Percentiles rank a stretch among this genome's conserved stretches.
These are phyloP conservation scores for Habropoda laboriosa DNA, from an alignment of 1,140 invertebrate genomes.

Conservation along the genomic window DNA sequence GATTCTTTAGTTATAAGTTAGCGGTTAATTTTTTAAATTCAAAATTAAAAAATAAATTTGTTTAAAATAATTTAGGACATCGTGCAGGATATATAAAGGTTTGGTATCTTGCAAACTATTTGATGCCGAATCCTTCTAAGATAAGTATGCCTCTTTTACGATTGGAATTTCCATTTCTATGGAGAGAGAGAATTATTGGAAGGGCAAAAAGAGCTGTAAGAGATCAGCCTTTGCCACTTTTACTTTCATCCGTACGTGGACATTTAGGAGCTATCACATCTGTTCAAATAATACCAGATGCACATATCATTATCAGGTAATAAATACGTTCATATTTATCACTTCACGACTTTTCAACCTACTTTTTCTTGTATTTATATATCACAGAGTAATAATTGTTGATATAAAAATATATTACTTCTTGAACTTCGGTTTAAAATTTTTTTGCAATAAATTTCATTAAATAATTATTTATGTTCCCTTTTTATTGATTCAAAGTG, in stretches of 20 bases:
- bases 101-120: constrained; percentile 86
- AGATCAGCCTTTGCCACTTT: constrained; percentile 84
- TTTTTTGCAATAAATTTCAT: not conserved
- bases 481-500: constrained; percentile 76
- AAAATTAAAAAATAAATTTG: not conserved
- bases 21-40: not conserved
- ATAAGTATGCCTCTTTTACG: constrained; percentile 84
- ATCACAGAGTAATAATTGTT: not conserved
- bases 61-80: constrained; percentile 77
- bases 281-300: constrained; percentile 70
- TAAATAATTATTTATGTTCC: not conserved
- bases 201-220: constrained; percentile 84
- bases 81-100: constrained; percentile 87
- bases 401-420: not conserved
- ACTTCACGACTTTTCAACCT: not conserved
- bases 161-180: constrained; percentile 87
- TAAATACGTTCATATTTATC: not conserved
- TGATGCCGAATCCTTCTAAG: constrained; percentile 59
- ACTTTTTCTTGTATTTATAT: not conserved
- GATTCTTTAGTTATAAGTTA: not conserved
- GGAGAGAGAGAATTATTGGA: constrained; percentile 83
- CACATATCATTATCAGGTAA: constrained; percentile 84
- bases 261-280: constrained; percentile 69
- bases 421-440: not conserved
- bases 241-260: constrained; percentile 80